These are phyloP conservation scores for Machimus rusticus DNA, from an alignment of 2,888 invertebrate species.

Conservation along the genomic window DNA sequence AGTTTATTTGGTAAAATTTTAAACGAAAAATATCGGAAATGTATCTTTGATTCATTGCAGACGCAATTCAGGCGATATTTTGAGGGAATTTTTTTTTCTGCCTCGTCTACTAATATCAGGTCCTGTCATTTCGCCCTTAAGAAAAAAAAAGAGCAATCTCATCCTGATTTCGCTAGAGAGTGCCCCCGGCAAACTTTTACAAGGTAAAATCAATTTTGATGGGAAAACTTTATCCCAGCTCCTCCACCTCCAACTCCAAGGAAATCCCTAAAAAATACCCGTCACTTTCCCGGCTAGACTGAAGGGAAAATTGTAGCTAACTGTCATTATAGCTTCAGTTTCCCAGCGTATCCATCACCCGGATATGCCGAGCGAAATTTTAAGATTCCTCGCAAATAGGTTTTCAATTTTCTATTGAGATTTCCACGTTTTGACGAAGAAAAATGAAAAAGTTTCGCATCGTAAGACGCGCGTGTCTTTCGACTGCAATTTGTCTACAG, in stretches of 20 bases:
- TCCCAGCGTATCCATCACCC: neutral
- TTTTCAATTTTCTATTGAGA: constrained; percentile 10
- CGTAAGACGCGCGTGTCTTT: neutral
- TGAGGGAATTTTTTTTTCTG: neutral
- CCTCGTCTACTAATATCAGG: neutral
- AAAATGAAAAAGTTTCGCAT: neutral
- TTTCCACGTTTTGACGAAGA: neutral
- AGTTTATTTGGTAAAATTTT: neutral
- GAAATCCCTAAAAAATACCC: neutral
- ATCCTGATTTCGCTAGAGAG: neutral
- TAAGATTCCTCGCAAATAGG: constrained; percentile 16
- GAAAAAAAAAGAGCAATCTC: neutral
- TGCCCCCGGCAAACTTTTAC: constrained; percentile 6
- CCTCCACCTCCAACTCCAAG: neutral
- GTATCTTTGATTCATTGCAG: neutral
- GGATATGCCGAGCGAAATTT: neutral
- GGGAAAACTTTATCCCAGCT: constrained; percentile 8
- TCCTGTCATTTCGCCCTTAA: neutral
- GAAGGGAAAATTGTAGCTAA: neutral
- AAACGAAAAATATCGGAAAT: neutral
- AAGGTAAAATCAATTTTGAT: constrained; percentile 25
- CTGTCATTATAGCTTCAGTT: neutral
- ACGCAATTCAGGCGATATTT: neutral
- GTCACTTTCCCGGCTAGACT: neutral
- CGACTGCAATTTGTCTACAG: neutral